Percentiles rank a stretch among this genome's conserved stretches.
phyloP scores from a whole-genome alignment of 2,113 vertebrate genomes.

The Enhydra lutris region DNA sequence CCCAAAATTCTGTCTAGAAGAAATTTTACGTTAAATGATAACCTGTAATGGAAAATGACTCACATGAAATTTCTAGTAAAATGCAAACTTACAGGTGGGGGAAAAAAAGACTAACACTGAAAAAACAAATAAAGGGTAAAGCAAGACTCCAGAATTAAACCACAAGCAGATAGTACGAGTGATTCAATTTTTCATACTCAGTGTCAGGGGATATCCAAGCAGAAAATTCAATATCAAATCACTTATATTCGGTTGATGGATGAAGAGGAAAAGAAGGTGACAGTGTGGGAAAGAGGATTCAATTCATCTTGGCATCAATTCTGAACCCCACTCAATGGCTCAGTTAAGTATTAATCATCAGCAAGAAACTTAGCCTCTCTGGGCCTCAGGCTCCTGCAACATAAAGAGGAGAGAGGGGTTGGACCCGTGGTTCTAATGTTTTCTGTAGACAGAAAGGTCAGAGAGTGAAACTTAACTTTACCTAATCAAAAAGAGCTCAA shows the following conservation, averaged over 20 bases:
- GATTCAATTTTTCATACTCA: not conserved
- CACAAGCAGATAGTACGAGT: not conserved
- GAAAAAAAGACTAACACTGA: not conserved
- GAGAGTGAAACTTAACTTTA: not conserved
- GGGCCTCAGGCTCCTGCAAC: not conserved
- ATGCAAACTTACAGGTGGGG: not conserved
- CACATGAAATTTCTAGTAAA: not conserved
- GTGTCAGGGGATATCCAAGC: not conserved
- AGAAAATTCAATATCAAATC: not conserved
- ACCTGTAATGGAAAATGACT: not conserved
- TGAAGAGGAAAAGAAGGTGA: not conserved
- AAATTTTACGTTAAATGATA: not conserved
- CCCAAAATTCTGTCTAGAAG: not conserved
- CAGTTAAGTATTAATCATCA: not conserved
- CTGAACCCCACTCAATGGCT: not conserved
- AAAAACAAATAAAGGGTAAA: not conserved
- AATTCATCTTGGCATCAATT: not conserved
- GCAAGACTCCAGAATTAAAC: not conserved
- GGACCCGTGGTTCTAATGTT: rapidly evolving
- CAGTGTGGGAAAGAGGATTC: not conserved
- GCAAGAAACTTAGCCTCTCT: not conserved
- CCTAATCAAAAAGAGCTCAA: not conserved
- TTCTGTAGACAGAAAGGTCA: not conserved
- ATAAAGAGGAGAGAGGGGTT: too few relatives aligned
- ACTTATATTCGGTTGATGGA: not conserved